Conservation (phyloP, 2,113 vertebrate species). For the Galbula dea region DNA sequence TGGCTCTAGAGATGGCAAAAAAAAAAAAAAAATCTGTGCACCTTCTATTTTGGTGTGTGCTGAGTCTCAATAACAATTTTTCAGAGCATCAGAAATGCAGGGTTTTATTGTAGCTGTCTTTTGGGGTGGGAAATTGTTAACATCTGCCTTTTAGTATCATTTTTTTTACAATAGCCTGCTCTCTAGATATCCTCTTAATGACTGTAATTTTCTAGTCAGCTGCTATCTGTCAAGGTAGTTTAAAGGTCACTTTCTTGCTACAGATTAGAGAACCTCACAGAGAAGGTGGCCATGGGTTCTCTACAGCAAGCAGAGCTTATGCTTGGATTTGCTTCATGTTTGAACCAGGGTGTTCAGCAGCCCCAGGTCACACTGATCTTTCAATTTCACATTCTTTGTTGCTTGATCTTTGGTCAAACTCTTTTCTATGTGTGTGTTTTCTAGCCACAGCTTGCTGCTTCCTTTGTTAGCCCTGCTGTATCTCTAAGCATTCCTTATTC, state of each 20-base stretch:
- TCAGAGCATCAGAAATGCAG: slow-evolving; percentile 49
- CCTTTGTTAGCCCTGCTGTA: background rate
- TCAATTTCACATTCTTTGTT: slow-evolving; percentile 20
- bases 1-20: background rate
- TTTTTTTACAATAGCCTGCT: slow-evolving; percentile 75
- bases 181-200: slow-evolving; percentile 75
- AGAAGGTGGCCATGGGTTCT: slow-evolving; percentile 50
- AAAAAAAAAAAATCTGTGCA: background rate
- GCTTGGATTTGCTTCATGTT: slow-evolving; percentile 36
- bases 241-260: slow-evolving; percentile 77
- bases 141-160: slow-evolving; percentile 75
- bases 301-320: slow-evolving; percentile 27
- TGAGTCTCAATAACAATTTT: slow-evolving; percentile 37
- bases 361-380: background rate
- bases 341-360: background rate
- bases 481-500: background rate
- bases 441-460: background rate
- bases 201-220: slow-evolving; percentile 81
- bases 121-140: slow-evolving; percentile 76
- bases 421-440: background rate
- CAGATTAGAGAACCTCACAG: slow-evolving; percentile 25
- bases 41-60: background rate
- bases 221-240: slow-evolving; percentile 80
- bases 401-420: background rate
- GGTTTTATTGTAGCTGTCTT: slow-evolving; percentile 71